phyloP scores from a whole-genome alignment of 2,888 invertebrate genomes.

The Hirudinaria manillensis region DNA sequence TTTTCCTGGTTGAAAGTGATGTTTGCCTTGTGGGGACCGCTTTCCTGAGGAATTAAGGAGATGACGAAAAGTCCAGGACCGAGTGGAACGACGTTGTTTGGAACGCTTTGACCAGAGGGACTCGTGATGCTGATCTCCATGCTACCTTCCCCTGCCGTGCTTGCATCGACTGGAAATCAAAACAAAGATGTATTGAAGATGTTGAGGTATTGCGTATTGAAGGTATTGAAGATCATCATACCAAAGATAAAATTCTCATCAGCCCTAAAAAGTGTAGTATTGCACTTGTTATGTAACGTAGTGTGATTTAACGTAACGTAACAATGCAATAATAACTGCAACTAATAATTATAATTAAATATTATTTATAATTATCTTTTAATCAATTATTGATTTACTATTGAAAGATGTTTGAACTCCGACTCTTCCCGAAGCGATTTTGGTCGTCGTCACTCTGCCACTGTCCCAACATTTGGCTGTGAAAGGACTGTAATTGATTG shows the following conservation, averaged over 20 bases:
- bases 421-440: constrained; percentile 27
- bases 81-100: constrained; percentile 59
- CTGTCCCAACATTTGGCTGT: constrained; percentile 66
- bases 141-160: constrained; percentile 86
- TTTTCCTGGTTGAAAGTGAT: constrained; percentile 68
- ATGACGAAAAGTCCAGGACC: constrained; percentile 83
- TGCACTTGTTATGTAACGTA: no score
- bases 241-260: neutral
- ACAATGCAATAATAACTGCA: no score
- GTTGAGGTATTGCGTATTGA: no score
- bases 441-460: constrained; percentile 61
- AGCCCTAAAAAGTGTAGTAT: neutral
- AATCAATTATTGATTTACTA: constrained; percentile 4
- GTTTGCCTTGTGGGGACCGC: constrained; percentile 81
- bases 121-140: constrained; percentile 87
- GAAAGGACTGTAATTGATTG: constrained; percentile 53
- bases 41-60: constrained; percentile 88
- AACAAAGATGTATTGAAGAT: neutral
- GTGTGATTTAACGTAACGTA: no score
- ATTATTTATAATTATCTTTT: no score
- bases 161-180: constrained; percentile 68
- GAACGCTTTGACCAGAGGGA: constrained; percentile 35
- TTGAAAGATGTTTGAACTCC: constrained; percentile 30
- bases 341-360: no score
- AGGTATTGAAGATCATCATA: no score